Evolutionary conservation across 2,888 invertebrate genomes (phyloP).

Genomic region (Creontiades dilutus): DNA sequence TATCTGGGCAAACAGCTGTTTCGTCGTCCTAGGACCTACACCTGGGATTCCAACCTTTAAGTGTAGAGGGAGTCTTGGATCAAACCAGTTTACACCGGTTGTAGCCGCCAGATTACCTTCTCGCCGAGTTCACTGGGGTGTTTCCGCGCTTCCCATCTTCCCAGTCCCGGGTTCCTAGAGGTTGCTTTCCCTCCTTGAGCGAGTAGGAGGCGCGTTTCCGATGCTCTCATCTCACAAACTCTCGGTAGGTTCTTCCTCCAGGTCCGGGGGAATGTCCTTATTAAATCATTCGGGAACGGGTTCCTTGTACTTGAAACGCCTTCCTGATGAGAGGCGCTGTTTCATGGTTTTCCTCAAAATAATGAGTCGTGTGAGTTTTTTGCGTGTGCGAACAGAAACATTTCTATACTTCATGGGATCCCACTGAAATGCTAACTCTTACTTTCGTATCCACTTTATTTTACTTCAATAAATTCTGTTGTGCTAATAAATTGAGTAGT

Average conservation of each 20-base stretch:
- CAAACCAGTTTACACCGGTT: constrained; percentile 67
- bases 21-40: constrained; percentile 6
- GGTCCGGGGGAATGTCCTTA: constrained; percentile 1
- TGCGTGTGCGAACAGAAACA: not conserved
- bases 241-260: not conserved
- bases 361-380: constrained; percentile 6
- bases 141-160: constrained; percentile 15
- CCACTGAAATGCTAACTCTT: too few relatives aligned
- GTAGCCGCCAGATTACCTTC: constrained; percentile 63
- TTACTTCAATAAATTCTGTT: too few relatives aligned
- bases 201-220: constrained; percentile 48
- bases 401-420: too few relatives aligned
- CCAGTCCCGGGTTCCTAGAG: not conserved
- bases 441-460: too few relatives aligned
- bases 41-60: not conserved
- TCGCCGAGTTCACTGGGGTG: constrained; percentile 28
- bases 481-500: too few relatives aligned
- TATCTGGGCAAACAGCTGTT: constrained; percentile 35
- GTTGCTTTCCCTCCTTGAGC: constrained; percentile 37
- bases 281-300: not conserved
- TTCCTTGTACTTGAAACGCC: not conserved
- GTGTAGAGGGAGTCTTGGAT: constrained; percentile 27
- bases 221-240: constrained; percentile 18
- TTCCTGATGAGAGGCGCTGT: not conserved
- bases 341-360: not conserved